Conservation (phyloP, 2,888 invertebrate genomes). For the Hybos culiciformis region DNA sequence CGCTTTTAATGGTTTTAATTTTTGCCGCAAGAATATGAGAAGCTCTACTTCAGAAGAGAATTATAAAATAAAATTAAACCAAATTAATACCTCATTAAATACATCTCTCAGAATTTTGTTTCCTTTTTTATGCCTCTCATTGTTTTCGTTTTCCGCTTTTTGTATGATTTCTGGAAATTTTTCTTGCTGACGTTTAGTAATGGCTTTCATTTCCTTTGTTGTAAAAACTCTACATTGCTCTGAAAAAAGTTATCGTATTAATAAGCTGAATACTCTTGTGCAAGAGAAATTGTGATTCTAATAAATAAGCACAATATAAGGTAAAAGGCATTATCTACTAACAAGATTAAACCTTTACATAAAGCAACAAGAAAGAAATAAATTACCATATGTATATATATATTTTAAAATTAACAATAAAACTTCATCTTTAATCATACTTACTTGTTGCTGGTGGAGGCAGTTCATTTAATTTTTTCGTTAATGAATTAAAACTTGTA, state of each 20-base stretch:
- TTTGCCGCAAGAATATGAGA: not conserved
- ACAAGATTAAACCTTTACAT: too few relatives aligned
- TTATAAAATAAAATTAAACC: not conserved
- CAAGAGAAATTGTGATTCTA: too few relatives aligned
- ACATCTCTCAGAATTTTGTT: constrained; percentile 63
- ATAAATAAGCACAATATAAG: too few relatives aligned
- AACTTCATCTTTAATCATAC: constrained; percentile 9
- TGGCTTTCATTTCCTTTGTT: constrained; percentile 44
- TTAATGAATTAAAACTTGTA: constrained; percentile 24
- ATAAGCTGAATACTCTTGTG: too few relatives aligned
- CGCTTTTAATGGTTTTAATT: too few relatives aligned
- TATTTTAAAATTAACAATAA: constrained; percentile 1
- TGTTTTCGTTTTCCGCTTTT: constrained; percentile 44
- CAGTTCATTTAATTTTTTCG: constrained; percentile 22
- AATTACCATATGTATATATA: too few relatives aligned
- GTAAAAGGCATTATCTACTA: too few relatives aligned
- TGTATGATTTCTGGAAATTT: constrained; percentile 57
- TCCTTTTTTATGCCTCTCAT: constrained; percentile 48
- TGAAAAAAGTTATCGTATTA: too few relatives aligned
- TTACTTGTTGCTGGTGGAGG: constrained; percentile 35
- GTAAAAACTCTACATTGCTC: constrained; percentile 39
- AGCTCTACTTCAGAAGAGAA: not conserved
- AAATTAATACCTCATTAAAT: constrained; percentile 51
- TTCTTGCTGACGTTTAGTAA: constrained; percentile 49
- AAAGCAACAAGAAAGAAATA: too few relatives aligned